Evolutionary conservation across 2,113 vertebrate species (phyloP).

Genomic region (Heteronetta atricapilla): DNA sequence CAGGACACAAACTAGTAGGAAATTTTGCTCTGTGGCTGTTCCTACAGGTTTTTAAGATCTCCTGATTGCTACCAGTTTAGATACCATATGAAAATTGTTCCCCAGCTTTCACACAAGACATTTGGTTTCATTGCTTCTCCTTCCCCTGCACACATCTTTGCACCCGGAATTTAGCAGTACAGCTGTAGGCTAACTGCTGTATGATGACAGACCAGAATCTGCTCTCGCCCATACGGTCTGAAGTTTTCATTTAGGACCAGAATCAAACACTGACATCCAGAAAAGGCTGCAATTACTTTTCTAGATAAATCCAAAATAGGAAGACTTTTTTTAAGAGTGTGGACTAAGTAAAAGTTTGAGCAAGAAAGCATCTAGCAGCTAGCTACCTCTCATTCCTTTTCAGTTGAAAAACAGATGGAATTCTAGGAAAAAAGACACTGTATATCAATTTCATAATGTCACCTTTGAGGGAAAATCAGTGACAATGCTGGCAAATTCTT

Average conservation of each 20-base stretch:
- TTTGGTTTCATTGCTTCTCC: neutral
- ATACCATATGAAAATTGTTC: neutral
- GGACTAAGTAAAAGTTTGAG: neutral
- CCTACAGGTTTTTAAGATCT: neutral
- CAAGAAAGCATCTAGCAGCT: neutral
- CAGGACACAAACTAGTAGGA: neutral
- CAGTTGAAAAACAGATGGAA: neutral
- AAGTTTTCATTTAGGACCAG: neutral
- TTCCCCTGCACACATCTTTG: neutral
- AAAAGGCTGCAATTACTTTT: neutral
- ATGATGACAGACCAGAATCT: neutral
- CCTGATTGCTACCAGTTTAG: neutral
- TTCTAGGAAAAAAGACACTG: neutral
- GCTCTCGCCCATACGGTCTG: neutral
- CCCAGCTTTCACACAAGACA: neutral
- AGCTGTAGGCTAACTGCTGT: neutral
- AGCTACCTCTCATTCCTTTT: neutral
- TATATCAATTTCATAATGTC: neutral
- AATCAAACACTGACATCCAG: neutral
- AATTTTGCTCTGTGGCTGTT: neutral
- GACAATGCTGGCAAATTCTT: neutral
- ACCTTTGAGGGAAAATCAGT: neutral
- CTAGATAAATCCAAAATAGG: neutral
- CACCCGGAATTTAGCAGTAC: neutral
- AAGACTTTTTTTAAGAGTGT: neutral